phyloP scores from a whole-genome alignment of 2,888 invertebrate genomes.

The Agonopterix arenella region DNA sequence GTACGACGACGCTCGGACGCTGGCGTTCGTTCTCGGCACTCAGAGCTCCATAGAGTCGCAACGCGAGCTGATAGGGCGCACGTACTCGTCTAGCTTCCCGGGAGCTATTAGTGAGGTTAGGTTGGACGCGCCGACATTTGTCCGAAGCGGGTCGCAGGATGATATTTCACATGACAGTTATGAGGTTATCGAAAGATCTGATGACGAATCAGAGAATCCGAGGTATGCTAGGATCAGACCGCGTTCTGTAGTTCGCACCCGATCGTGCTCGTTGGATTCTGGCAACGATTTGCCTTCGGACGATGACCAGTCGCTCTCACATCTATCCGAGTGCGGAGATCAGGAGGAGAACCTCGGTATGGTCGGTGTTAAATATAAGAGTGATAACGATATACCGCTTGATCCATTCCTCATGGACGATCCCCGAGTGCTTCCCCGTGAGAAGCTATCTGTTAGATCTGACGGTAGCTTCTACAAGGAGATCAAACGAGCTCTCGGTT shows the following conservation, averaged over 20 bases:
- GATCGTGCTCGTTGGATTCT: slow-evolving; percentile 86
- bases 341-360: slow-evolving; percentile 76
- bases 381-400: slow-evolving; percentile 82
- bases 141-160: slow-evolving; percentile 85
- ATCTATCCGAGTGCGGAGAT: slow-evolving; percentile 67
- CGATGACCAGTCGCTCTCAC: slow-evolving; percentile 79
- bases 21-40: slow-evolving; percentile 38
- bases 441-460: slow-evolving; percentile 83
- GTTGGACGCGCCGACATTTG: slow-evolving; percentile 79
- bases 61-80: slow-evolving; percentile 82
- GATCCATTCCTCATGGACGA: slow-evolving; percentile 88
- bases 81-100: slow-evolving; percentile 91
- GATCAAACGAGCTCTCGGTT: slow-evolving; percentile 79
- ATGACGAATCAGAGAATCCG: slow-evolving; percentile 74
- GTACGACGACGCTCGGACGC: slow-evolving; percentile 79
- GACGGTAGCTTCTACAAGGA: slow-evolving; percentile 85
- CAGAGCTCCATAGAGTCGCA: slow-evolving; percentile 81
- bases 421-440: slow-evolving; percentile 83
- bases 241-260: slow-evolving; percentile 63
- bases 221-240: slow-evolving; percentile 45
- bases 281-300: slow-evolving; percentile 87
- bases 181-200: slow-evolving; percentile 87
- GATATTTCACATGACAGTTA: slow-evolving; percentile 93
- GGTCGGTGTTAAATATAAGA: slow-evolving; percentile 79
- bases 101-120: slow-evolving; percentile 85